These are phyloP conservation scores for Vanessa cardui DNA, from an alignment of 2,888 invertebrate genomes.

Conservation along the genomic window DNA sequence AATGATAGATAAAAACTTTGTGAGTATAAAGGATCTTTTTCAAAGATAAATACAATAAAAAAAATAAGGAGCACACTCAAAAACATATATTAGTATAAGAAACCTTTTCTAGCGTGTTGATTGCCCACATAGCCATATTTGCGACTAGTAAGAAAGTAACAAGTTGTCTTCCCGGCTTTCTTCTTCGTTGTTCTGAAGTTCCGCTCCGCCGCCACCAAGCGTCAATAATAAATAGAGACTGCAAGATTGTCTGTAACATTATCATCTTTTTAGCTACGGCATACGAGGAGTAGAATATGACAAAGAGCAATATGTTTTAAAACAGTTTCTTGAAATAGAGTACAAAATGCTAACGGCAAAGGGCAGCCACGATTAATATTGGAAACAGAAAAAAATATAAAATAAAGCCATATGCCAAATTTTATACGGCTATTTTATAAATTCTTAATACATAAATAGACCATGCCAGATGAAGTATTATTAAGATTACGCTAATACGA, in stretches of 20 bases:
- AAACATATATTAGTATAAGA: not conserved
- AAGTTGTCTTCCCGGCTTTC: conserved; percentile 92
- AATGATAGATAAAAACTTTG: too few relatives aligned
- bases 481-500: not conserved
- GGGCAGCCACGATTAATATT: too few relatives aligned
- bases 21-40: too few relatives aligned
- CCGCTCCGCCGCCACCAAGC: conserved; percentile 89
- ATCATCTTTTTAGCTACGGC: not conserved
- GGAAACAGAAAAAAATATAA: too few relatives aligned
- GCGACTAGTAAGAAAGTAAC: conserved; percentile 92
- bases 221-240: conserved; percentile 90
- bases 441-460: not conserved
- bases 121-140: conserved; percentile 93
- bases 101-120: conserved; percentile 89
- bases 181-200: conserved; percentile 86
- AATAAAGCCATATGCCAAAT: too few relatives aligned
- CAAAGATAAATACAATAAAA: too few relatives aligned
- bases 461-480: not conserved
- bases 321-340: too few relatives aligned
- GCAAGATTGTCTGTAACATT: conserved; percentile 85
- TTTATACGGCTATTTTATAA: conserved; percentile 6
- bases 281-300: not conserved
- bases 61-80: not conserved
- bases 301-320: not conserved
- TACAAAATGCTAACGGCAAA: too few relatives aligned